Base-by-base conservation (phyloP, 2,113 vertebrate species). In the Zeus faber region DNA sequence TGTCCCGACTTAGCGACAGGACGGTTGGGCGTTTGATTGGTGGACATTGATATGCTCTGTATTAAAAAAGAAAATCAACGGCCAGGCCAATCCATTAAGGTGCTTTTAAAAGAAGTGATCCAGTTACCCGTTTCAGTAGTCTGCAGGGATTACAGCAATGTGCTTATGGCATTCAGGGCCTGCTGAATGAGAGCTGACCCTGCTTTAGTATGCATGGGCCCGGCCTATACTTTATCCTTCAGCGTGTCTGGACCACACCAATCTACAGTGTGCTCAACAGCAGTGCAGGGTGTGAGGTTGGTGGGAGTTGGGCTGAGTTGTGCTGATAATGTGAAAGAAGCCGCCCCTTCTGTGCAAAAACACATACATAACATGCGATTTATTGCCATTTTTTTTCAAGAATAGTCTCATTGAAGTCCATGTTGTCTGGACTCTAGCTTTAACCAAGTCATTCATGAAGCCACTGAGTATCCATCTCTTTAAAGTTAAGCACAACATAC, bases 81-180 rank as follows among this genome's bases (percentile, higher is more conserved):
- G 64, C 67, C 81, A 67, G 80, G 81, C 85, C 88, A 89, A 88
- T 90, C 86, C 87, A 88, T 88, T 88, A 87, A 85, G 85, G 81
- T 88, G 86, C 88, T 89, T 89, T 88, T 88, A 89, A 88, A 89
- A 88, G 85, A 85, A 90, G 82, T 90, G 88, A 91, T 90, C 89
- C 85, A 88, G 89, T 89, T 90, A 89, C 85, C 81, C 70, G 74
- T 88, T 88, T 88, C 85, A 80, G 85, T 83, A 83, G 84, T 87
- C 83, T 82, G 79, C 69, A 74, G 87, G 88, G 88, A 90, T 89
- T 89, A 89, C 86, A 79, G 72, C 86, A 89, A 89, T 88, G 88
- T 90, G 82, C 89, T 90, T 91, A 91, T 79, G 79, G 86, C 74
- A 70, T 82, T 65, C 80, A 61, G 76, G 81, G 80, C 85, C 76